Evolutionary conservation across 2,797 vertebrate species (phyloP).

Genomic region (Avahi laniger): DNA sequence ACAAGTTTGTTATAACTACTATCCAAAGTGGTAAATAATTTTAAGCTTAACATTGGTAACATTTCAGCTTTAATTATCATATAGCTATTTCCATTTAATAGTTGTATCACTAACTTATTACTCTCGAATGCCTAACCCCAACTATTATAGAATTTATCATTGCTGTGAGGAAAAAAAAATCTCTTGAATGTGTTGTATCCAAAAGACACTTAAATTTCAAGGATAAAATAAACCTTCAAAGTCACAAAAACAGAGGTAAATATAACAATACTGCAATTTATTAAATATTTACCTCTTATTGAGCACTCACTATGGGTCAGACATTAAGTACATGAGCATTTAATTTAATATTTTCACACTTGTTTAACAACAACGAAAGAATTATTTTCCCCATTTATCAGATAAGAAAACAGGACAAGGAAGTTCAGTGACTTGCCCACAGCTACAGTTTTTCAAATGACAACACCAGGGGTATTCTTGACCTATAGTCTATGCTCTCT

Average conservation of each 20-base stretch:
- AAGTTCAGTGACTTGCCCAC: neutral
- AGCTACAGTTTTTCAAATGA: neutral
- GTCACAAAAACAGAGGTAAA: neutral
- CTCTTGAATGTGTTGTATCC: neutral
- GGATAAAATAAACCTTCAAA: neutral
- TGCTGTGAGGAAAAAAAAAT: neutral
- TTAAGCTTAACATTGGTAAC: neutral
- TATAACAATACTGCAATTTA: neutral
- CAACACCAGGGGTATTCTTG: neutral
- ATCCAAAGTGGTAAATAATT: conserved; percentile 2
- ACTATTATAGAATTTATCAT: neutral
- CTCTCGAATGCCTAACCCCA: neutral
- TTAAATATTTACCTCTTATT: neutral
- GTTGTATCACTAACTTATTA: neutral
- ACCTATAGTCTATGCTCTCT: neutral
- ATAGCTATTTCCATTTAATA: neutral
- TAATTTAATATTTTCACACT: neutral
- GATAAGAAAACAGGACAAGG: neutral
- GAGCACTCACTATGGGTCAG: neutral
- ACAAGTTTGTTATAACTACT: neutral
- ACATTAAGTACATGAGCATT: neutral
- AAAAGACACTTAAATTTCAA: neutral
- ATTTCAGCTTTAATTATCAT: neutral
- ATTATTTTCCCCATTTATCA: neutral
- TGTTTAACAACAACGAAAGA: neutral